A percentile compares a stretch with the other conserved stretches of the same genome.
Conservation (phyloP, 2,797 vertebrate genomes). For the Podarcis lilfordi region DNA sequence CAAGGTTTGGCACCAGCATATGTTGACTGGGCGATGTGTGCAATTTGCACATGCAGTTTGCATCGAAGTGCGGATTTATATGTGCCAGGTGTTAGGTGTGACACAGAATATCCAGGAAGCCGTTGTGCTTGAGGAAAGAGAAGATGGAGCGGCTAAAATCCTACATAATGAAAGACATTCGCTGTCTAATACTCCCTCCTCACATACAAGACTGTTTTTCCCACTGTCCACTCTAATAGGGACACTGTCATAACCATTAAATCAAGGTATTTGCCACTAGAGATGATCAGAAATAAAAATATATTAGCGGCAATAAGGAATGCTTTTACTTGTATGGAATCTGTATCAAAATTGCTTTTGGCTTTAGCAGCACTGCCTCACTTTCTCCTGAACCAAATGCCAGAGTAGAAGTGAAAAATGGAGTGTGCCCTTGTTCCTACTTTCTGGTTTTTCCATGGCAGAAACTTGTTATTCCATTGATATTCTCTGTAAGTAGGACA, state of each 20-base stretch:
- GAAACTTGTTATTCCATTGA: not conserved
- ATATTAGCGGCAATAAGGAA: conserved; percentile 21
- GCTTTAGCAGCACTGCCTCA: conserved; percentile 52
- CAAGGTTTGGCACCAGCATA: not conserved
- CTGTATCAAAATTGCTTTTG: conserved; percentile 46
- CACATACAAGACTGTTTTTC: not conserved
- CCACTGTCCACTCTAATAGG: no score
- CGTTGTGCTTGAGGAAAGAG: not conserved
- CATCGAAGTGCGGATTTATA: no score
- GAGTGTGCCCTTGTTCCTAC: conserved; percentile 1
- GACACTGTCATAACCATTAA: not conserved
- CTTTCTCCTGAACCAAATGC: conserved; percentile 50
- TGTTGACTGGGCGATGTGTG: not conserved
- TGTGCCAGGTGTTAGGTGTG: not conserved
- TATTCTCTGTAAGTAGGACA: not conserved
- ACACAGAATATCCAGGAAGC: not conserved
- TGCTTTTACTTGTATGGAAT: conserved; percentile 28
- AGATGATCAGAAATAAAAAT: conserved; percentile 32
- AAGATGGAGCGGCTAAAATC: not conserved
- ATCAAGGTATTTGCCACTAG: conserved; percentile 21
- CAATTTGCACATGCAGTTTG: not conserved
- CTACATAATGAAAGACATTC: not conserved
- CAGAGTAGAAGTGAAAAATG: conserved; percentile 42
- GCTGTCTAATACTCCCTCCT: no score
- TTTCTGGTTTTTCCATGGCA: not conserved